Evolutionary conservation across 2,888 invertebrate genomes (phyloP), one percentile per base, ranked within the genome.

Genomic region (Cryptus armator): DNA sequence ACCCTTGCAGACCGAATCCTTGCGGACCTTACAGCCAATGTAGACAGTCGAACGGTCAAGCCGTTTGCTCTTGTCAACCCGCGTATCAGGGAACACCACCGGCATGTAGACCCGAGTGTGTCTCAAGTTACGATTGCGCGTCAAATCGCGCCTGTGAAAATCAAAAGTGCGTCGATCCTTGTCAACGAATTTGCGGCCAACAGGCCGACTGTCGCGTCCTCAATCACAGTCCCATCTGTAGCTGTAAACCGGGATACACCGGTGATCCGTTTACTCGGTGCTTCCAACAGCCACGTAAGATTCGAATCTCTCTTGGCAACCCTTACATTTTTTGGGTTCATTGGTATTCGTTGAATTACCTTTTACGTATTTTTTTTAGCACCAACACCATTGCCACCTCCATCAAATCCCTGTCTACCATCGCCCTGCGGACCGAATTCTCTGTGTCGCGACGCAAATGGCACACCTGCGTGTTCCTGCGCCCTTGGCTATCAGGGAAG

Each of bases 111-210:
- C 97, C 97, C 7, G 97, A 97, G 94, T 98, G 98, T 93, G 95
- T 97, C 1, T 93, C 97, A 5, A 97, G 96, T 92, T 95, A 96
- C 0, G 97, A 98, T 90, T 98, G 98, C 93, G 94, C 96, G 2
- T 93, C 95, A 70, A 96, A 96, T 89, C 96, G 96, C 90, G 96
- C 97, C 24, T 98, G 98, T 91, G 94, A 97, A 44, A 95, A 96
- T 88, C 96, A 96, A 81, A 97, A 97, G 94, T 98, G 98, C 91
- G 93, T 95, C n/a, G 96, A 98, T 93, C 97, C 98, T 14, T 98
- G 98, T 90, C 95, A 95, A 16, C 96, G 96, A 88, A 96, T 96
- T 90, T 98, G 98, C 92, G 98, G 97, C 16, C 93, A 95, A 74
- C 96, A 96, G 91, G 96, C 97, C 1, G 94, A 96, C 83, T 98